Evolutionary conservation across 1,140 invertebrate genomes (phyloP), one percentile per base, ranked within the genome.

Genomic region (Pseudomyrmex dendroicus): DNA sequence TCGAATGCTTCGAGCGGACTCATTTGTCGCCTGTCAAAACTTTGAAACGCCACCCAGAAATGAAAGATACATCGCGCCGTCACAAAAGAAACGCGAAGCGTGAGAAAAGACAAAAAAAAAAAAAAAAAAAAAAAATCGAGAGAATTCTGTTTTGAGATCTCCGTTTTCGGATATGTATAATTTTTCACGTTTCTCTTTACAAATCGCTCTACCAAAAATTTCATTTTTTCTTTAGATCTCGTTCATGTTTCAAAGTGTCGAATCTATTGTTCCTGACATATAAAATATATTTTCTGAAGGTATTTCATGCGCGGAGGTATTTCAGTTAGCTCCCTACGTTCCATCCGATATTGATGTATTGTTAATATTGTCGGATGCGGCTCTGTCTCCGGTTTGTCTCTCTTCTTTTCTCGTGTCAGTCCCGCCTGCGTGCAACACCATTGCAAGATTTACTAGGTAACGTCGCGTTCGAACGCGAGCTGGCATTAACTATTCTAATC

Each of bases 401-500:
- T 10, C 9, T 15, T 35, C 3, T 13, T 46, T n/a, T 12, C 13
- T 15, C 17, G 64, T 20, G 5, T 48, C 54, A n/a, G 17, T 57
- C 52, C 54, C 48, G 12, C 13, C 56, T 20, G 54, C 17, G 52
- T 44, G 64, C 50, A 35, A 48, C 54, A 2, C 54, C 17, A 50
- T 59, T 59, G 76, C 66, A 17, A 70, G 76, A 80, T 80, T 80
- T 80, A 80, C 54, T 80, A 25, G 54, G 76, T 59, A 61, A 15
- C 12, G 66, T 48, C 44, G 64, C 64, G 76, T 52, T 78, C 52
- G 54, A 72, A 50, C 54, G 66, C 35, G 54, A 54, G 54, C 44
- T 70, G 76, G 66, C 54, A 80, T 80, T 80, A 80, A 80, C 66
- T 50, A 80, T 72, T 80, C 76, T 80, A 80, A 80, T 80, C 66